Evolutionary conservation across 2,888 invertebrate genomes (phyloP).

Genomic region (Liopterus haemorrhoidalis): DNA sequence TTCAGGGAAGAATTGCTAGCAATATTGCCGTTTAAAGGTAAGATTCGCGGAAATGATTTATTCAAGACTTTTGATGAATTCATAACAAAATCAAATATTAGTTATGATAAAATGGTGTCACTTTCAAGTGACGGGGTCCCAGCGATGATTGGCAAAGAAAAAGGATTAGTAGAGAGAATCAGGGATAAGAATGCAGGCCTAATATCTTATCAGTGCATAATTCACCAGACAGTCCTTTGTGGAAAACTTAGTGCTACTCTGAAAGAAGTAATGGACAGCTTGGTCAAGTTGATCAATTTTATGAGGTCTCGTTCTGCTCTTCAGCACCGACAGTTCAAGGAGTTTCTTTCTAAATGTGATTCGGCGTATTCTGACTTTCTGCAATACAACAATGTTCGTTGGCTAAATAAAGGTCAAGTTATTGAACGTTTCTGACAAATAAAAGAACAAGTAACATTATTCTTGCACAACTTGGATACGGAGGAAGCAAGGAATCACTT

Average conservation of each 20-base stretch:
- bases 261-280: constrained; percentile 29
- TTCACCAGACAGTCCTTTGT: constrained; percentile 31
- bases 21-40: constrained; percentile 30
- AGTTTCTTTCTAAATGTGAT: constrained; percentile 30
- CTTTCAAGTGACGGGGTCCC: constrained; percentile 28
- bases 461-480: constrained; percentile 32
- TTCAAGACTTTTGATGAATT: constrained; percentile 28
- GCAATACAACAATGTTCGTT: constrained; percentile 33
- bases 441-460: constrained; percentile 32
- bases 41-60: constrained; percentile 27
- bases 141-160: constrained; percentile 31
- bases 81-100: constrained; percentile 25
- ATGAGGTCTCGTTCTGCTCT: constrained; percentile 29
- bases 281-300: constrained; percentile 32
- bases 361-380: constrained; percentile 35
- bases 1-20: constrained; percentile 31
- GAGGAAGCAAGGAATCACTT: constrained; percentile 32
- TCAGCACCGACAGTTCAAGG: constrained; percentile 30
- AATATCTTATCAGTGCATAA: constrained; percentile 29
- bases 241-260: constrained; percentile 27
- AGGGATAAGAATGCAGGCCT: constrained; percentile 28
- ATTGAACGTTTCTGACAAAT: constrained; percentile 29
- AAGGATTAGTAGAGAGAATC: constrained; percentile 30
- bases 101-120: constrained; percentile 25
- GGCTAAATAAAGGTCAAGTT: constrained; percentile 32